Percentiles rank a stretch among this genome's conserved stretches.
Evolutionary conservation across 2,888 invertebrate genomes (phyloP).

Genomic region (Cotesia congregata): DNA sequence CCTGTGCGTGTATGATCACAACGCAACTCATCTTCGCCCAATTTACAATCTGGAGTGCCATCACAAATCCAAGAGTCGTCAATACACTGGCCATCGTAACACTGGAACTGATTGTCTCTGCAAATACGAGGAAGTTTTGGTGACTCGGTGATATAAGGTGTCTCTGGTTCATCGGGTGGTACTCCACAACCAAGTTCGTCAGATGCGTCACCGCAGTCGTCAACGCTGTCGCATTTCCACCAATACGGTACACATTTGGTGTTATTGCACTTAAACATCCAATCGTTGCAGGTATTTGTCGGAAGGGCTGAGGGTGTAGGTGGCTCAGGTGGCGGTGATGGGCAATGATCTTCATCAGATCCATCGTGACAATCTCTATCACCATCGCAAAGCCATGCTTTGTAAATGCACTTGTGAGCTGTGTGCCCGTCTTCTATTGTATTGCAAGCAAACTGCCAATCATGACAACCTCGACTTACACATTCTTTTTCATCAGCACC

Average conservation of each 20-base stretch:
- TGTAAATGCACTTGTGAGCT: slow-evolving; percentile 77
- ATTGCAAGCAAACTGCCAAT: slow-evolving; percentile 75
- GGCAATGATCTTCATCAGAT: slow-evolving; percentile 82
- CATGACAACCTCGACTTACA: slow-evolving; percentile 59
- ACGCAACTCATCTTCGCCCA: slow-evolving; percentile 76
- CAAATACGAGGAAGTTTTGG: slow-evolving; percentile 67
- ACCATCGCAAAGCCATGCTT: slow-evolving; percentile 85
- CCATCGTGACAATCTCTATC: slow-evolving; percentile 83
- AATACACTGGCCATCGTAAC: slow-evolving; percentile 75
- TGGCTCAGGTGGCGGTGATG: slow-evolving; percentile 71
- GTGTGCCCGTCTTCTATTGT: slow-evolving; percentile 62
- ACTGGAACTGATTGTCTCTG: slow-evolving; percentile 74
- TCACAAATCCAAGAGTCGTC: slow-evolving; percentile 77
- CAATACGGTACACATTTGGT: slow-evolving; percentile 81
- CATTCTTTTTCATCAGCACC: slow-evolving; percentile 70
- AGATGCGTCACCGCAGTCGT: slow-evolving; percentile 82
- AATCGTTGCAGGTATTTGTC: slow-evolving; percentile 76
- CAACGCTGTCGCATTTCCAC: slow-evolving; percentile 85
- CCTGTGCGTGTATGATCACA: slow-evolving; percentile 66
- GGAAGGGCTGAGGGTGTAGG: slow-evolving; percentile 54
- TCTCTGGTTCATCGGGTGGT: slow-evolving; percentile 48
- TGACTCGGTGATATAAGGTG: slow-evolving; percentile 50
- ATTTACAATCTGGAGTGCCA: slow-evolving; percentile 73
- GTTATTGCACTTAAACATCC: slow-evolving; percentile 84
- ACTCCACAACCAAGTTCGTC: slow-evolving; percentile 79